These are phyloP conservation scores for Yasuhikotakia modesta DNA, from an alignment of 2,797 vertebrate genomes.

Conservation along the genomic window DNA sequence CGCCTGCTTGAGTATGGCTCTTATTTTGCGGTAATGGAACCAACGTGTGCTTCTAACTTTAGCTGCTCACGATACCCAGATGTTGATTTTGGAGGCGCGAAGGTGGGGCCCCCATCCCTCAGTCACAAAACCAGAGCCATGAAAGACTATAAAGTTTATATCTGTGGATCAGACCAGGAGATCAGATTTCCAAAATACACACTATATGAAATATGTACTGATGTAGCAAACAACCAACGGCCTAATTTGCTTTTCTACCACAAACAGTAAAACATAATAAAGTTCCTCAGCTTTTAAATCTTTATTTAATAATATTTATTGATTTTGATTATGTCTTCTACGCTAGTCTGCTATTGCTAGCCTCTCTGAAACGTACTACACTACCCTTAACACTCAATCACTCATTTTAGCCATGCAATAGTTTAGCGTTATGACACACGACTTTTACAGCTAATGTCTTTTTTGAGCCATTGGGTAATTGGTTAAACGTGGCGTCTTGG, in stretches of 20 bases:
- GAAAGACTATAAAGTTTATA: slow-evolving; percentile 46
- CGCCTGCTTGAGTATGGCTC: slow-evolving; percentile 67
- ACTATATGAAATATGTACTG: too few relatives aligned
- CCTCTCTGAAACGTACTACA: too few relatives aligned
- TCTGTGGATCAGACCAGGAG: slow-evolving; percentile 47
- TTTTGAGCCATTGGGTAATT: neutral
- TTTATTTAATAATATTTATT: too few relatives aligned
- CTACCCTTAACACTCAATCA: too few relatives aligned
- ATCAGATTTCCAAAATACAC: slow-evolving; percentile 3
- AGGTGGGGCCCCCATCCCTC: slow-evolving; percentile 51
- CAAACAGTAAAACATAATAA: too few relatives aligned
- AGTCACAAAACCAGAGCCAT: slow-evolving; percentile 63
- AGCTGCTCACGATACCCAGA: slow-evolving; percentile 73
- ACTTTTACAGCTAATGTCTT: neutral
- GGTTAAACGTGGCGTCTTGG: slow-evolving; percentile 17
- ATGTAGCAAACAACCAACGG: too few relatives aligned
- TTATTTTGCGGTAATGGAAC: slow-evolving; percentile 73
- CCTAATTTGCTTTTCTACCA: too few relatives aligned
- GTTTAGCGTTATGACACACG: too few relatives aligned
- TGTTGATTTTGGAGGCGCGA: slow-evolving; percentile 66
- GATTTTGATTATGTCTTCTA: too few relatives aligned
- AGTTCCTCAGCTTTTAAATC: too few relatives aligned
- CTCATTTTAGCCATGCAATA: too few relatives aligned
- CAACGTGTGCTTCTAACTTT: slow-evolving; percentile 75
- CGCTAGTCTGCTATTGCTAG: too few relatives aligned